These are phyloP conservation scores for Hemicentrotus pulcherrimus DNA, from an alignment of 35 echinoderm and acorn worm species.

Conservation along the genomic window DNA sequence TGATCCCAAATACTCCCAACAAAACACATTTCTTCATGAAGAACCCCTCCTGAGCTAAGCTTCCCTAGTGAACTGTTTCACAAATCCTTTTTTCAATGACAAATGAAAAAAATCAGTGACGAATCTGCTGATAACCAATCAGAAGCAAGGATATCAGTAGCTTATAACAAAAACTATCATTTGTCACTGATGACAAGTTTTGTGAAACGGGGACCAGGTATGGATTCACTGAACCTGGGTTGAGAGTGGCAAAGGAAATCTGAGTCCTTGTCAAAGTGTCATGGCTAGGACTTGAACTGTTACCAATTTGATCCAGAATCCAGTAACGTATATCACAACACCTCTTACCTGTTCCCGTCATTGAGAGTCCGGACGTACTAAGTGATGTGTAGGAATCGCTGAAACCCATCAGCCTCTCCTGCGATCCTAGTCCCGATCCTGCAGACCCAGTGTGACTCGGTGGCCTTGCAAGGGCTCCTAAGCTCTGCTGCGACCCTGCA, in stretches of 20 bases:
- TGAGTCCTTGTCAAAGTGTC: not conserved
- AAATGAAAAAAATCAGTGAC: too few species aligned
- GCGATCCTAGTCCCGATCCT: conserved; percentile 61
- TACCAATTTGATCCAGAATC: not conserved
- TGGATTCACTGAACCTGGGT: not conserved
- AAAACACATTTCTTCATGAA: not conserved
- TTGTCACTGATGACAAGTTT: too few species aligned
- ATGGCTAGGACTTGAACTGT: not conserved
- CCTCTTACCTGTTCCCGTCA: conserved; percentile 70
- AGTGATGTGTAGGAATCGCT: conserved; percentile 73
- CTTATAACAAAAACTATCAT: too few species aligned
- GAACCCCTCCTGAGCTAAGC: not conserved
- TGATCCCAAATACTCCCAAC: too few species aligned
- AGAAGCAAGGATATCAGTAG: too few species aligned
- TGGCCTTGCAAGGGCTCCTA: conserved; percentile 8
- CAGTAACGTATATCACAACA: not conserved
- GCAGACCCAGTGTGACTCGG: not conserved
- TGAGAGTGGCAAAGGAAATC: not conserved
- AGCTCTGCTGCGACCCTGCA: conserved; percentile 79
- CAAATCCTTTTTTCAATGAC: too few species aligned
- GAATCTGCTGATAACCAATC: too few species aligned
- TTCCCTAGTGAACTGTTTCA: not conserved
- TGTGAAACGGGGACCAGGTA: not conserved
- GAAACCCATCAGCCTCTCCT: conserved; percentile 71
- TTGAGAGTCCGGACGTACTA: conserved; percentile 81